These are phyloP conservation scores for Tachycineta bicolor DNA, from an alignment of 2,113 vertebrate genomes.

Conservation along the genomic window DNA sequence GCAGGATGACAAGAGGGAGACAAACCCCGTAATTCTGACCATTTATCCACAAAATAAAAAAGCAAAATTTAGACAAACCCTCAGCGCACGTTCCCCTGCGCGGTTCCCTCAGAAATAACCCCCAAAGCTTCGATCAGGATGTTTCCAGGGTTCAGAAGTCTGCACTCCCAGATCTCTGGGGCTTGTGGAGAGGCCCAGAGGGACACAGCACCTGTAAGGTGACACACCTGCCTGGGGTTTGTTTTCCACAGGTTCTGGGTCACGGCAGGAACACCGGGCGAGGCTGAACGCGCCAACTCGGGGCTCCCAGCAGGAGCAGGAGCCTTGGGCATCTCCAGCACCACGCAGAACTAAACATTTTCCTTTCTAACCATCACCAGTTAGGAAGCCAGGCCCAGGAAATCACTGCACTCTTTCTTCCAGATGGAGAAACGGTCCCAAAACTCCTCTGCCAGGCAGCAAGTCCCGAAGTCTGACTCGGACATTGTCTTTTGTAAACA, in stretches of 20 bases:
- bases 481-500: conserved; percentile 31
- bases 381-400: background rate
- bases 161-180: background rate
- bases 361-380: background rate
- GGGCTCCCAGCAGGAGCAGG: rapidly evolving
- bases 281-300: background rate
- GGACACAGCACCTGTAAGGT: background rate
- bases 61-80: background rate
- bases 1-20: background rate
- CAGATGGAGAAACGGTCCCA: background rate
- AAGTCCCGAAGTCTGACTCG: background rate
- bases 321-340: background rate
- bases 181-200: background rate
- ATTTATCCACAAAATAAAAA: rapidly evolving
- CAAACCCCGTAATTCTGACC: background rate
- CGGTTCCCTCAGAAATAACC: background rate
- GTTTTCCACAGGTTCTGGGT: background rate
- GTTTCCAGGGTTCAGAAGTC: rapidly evolving
- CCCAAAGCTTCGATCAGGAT: background rate
- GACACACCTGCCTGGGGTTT: background rate
- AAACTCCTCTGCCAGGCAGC: background rate
- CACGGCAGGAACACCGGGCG: background rate
- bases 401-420: background rate
- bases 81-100: rapidly evolving
- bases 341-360: background rate